Evolutionary conservation across 2,888 invertebrate genomes (phyloP).

Genomic region (Nipponacmea schrenckii): DNA sequence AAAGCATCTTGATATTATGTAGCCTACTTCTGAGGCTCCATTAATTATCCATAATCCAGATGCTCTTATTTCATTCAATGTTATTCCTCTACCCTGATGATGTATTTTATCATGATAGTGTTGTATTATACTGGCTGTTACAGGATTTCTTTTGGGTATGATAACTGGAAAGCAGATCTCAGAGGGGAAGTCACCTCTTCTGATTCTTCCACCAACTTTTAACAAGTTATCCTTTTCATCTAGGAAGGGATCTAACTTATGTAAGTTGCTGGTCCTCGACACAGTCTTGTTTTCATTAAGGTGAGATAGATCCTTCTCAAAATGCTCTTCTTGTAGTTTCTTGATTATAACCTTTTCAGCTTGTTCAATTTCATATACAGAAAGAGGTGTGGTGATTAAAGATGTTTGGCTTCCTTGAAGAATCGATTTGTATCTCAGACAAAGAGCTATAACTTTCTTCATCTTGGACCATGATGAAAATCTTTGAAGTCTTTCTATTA

Average conservation of each 20-base stretch:
- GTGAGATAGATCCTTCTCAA: too few relatives aligned
- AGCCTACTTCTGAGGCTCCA: not conserved
- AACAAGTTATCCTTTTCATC: conserved; percentile 10
- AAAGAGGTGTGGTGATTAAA: too few relatives aligned
- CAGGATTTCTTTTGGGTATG: conserved; percentile 10
- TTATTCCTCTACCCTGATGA: not conserved
- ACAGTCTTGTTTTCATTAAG: not conserved
- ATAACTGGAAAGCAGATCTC: conserved; percentile 12
- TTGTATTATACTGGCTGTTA: conserved; percentile 13
- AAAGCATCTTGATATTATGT: not conserved
- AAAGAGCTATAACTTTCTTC: not conserved
- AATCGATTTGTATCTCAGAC: not conserved
- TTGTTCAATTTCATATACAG: not conserved
- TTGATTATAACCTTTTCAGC: not conserved
- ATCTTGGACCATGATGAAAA: not conserved
- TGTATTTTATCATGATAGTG: conserved; percentile 10
- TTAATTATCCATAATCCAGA: not conserved
- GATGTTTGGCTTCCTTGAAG: too few relatives aligned
- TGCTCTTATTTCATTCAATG: not conserved
- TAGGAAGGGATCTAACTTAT: conserved; percentile 8
- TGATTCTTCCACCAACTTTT: conserved; percentile 10
- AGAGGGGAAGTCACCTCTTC: not conserved
- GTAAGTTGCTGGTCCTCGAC: not conserved
- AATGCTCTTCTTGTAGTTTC: not conserved
- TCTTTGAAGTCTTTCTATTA: not conserved